These are phyloP conservation scores for Podarcis raffonei DNA, from an alignment of 2,113 vertebrate species.

Conservation along the genomic window DNA sequence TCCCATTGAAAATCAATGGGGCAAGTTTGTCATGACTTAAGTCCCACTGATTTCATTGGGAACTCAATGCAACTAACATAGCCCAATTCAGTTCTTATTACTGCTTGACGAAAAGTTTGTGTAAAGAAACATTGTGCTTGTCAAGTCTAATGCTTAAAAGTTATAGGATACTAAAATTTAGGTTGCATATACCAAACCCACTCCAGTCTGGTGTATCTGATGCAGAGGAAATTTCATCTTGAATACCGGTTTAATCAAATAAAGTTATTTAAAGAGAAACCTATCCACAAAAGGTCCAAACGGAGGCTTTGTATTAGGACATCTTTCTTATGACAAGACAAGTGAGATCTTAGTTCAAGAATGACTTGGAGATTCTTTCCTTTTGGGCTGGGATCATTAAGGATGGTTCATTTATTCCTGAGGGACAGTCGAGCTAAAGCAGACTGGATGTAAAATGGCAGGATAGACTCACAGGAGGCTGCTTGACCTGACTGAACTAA, in stretches of 20 bases:
- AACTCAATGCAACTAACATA: not conserved
- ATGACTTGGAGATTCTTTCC: not conserved
- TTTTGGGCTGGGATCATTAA: conserved; percentile 7
- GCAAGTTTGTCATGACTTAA: not conserved
- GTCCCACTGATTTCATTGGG: not conserved
- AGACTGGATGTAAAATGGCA: not conserved
- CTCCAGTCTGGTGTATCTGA: not conserved
- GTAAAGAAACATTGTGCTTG: not conserved
- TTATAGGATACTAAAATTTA: not conserved
- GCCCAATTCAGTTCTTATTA: not conserved
- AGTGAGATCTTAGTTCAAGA: not conserved
- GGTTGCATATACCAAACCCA: not conserved
- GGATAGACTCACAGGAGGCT: not conserved
- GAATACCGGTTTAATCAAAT: not conserved
- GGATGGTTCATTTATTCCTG: not conserved
- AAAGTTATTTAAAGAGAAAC: not conserved
- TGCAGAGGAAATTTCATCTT: not conserved
- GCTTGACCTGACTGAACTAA: conserved; percentile 27
- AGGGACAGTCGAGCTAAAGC: not conserved
- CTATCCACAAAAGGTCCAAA: not conserved
- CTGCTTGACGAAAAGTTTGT: not conserved
- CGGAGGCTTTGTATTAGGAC: not conserved
- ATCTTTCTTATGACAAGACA: not conserved
- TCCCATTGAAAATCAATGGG: not conserved
- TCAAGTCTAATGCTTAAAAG: not conserved